Evolutionary conservation across 1,140 invertebrate species (phyloP).

Genomic region (Drosophila albomicans): DNA sequence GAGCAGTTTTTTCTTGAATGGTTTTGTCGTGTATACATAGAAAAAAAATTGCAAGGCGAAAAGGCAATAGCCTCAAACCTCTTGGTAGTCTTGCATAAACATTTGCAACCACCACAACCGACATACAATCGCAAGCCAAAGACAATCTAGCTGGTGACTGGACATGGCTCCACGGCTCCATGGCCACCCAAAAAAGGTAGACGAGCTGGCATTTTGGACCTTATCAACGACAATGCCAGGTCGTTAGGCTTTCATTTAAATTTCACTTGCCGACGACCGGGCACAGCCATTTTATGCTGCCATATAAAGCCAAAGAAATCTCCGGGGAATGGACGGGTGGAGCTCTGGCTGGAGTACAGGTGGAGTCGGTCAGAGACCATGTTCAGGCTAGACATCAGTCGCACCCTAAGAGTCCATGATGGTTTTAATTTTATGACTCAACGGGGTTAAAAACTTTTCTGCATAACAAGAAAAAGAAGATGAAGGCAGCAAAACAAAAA

Average conservation of each 20-base stretch:
- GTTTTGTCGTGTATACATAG: neutral
- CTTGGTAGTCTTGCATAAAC: slow-evolving; percentile 59
- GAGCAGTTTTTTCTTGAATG: neutral
- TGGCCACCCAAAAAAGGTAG: slow-evolving; percentile 48
- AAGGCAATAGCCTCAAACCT: slow-evolving; percentile 21
- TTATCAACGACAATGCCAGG: slow-evolving; percentile 80
- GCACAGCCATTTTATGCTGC: slow-evolving; percentile 13
- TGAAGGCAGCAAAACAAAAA: neutral
- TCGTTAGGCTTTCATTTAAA: slow-evolving; percentile 81
- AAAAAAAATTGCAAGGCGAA: slow-evolving; percentile 16
- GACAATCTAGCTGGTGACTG: slow-evolving; percentile 20
- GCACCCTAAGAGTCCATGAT: slow-evolving; percentile 64
- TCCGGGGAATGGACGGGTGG: slow-evolving; percentile 2
- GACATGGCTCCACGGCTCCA: slow-evolving; percentile 10
- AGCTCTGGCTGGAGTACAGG: slow-evolving; percentile 19
- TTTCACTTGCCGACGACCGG: slow-evolving; percentile 60
- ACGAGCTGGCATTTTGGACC: slow-evolving; percentile 62
- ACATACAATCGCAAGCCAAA: slow-evolving; percentile 30
- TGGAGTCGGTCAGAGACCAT: slow-evolving; percentile 49
- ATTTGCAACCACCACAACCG: slow-evolving; percentile 53
- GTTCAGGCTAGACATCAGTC: slow-evolving; percentile 47
- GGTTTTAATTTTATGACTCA: slow-evolving; percentile 79
- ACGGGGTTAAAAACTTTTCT: slow-evolving; percentile 72
- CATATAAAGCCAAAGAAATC: slow-evolving; percentile 49
- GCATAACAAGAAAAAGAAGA: slow-evolving; percentile 45